Evolutionary conservation across 2,888 invertebrate species (phyloP).

Genomic region (Meteorus colon): DNA sequence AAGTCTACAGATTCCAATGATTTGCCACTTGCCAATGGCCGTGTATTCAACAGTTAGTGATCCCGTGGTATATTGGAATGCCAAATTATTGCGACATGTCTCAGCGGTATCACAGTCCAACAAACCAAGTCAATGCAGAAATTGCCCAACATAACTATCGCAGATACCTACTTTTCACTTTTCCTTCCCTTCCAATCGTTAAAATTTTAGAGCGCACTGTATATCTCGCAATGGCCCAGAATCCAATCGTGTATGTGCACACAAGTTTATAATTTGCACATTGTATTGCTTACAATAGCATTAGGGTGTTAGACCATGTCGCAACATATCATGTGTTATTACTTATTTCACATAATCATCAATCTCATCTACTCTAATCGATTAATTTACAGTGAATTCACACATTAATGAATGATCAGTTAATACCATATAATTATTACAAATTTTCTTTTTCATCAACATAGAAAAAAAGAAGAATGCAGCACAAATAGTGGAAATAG

Average conservation of each 20-base stretch:
- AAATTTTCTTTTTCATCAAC: not conserved
- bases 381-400: not conserved
- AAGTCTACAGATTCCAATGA: constrained; percentile 45
- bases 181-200: constrained; percentile 59
- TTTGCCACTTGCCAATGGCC: constrained; percentile 38
- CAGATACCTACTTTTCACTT: constrained; percentile 64
- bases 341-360: not conserved
- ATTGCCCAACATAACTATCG: constrained; percentile 62
- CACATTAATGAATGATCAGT: not conserved
- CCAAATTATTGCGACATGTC: constrained; percentile 70
- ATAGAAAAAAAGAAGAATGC: not conserved
- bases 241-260: constrained; percentile 22
- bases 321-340: not conserved
- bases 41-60: constrained; percentile 22
- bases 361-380: not conserved
- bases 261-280: not conserved
- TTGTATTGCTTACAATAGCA: constrained; percentile 12
- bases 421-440: not conserved
- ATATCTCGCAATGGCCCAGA: constrained; percentile 38
- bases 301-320: constrained; percentile 15
- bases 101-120: constrained; percentile 55
- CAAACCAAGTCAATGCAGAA: constrained; percentile 57
- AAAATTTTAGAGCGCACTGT: constrained; percentile 56
- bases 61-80: constrained; percentile 64
- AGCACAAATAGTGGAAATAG: not conserved